Conservation (phyloP, 2,797 vertebrate species). For the Eupleurogrammus muticus region DNA sequence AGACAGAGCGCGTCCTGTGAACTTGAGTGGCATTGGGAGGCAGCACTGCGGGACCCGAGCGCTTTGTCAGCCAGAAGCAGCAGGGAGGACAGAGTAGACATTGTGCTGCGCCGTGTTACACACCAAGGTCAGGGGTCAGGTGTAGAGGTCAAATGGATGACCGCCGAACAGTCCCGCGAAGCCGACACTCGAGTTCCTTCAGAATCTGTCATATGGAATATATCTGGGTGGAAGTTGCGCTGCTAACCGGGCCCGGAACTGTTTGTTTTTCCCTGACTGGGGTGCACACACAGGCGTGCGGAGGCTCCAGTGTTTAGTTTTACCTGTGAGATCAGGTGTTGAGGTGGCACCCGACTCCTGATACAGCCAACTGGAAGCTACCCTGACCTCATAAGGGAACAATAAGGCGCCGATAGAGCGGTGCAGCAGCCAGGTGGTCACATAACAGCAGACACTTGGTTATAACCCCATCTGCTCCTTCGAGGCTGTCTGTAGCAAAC, state of each 20-base stretch:
- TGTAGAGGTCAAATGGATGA: slow-evolving; percentile 72
- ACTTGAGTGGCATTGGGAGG: slow-evolving; percentile 64
- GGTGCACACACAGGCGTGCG: background rate
- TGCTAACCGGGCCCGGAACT: slow-evolving; percentile 19
- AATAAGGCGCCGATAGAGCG: background rate
- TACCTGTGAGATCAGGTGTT: slow-evolving; percentile 12
- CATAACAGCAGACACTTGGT: slow-evolving; percentile 33
- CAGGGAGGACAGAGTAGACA: slow-evolving; percentile 59
- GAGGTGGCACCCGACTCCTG: background rate
- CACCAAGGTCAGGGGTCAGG: slow-evolving; percentile 68
- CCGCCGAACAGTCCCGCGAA: slow-evolving; percentile 38
- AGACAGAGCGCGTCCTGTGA: slow-evolving; percentile 38
- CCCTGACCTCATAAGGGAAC: slow-evolving; percentile 7
- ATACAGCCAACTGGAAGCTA: slow-evolving; percentile 2
- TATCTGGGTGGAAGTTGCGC: slow-evolving; percentile 6
- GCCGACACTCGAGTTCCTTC: slow-evolving; percentile 68
- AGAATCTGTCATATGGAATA: slow-evolving; percentile 64
- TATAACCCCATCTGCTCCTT: slow-evolving; percentile 69
- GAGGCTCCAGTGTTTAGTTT: background rate
- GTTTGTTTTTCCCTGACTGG: background rate
- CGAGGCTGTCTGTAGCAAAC: slow-evolving; percentile 42
- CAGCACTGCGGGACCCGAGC: background rate
- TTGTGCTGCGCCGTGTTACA: slow-evolving; percentile 69
- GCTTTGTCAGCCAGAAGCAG: slow-evolving; percentile 49
- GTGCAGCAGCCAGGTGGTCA: slow-evolving; percentile 47